These are phyloP conservation scores for Patella ulyssiponensis DNA, from an alignment of 2,888 invertebrate species.

Conservation along the genomic window DNA sequence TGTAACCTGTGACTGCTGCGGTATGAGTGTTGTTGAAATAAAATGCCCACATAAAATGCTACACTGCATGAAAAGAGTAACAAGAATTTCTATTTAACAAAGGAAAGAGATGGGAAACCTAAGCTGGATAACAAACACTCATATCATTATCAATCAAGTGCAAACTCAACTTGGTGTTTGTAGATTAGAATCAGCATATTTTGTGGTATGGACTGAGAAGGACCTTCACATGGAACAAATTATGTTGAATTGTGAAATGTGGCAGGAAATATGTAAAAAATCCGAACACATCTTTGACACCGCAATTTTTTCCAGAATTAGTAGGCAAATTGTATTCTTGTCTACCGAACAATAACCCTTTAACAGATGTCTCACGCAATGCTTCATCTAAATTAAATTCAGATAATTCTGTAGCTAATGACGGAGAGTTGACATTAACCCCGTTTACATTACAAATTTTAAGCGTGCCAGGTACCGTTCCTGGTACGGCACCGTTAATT, in stretches of 20 bases:
- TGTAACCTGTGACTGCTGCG: slow-evolving; percentile 29
- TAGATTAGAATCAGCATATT: background rate
- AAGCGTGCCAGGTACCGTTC: too few species aligned
- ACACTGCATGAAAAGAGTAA: background rate
- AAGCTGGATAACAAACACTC: background rate
- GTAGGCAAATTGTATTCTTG: slow-evolving; percentile 34
- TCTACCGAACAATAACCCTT: too few species aligned
- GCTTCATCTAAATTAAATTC: too few species aligned
- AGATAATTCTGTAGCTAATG: too few species aligned
- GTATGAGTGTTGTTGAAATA: slow-evolving; percentile 19
- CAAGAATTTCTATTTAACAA: too few species aligned
- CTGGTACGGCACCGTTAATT: too few species aligned
- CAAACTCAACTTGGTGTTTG: slow-evolving; percentile 10
- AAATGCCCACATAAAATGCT: slow-evolving; percentile 25
- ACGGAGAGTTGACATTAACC: too few species aligned
- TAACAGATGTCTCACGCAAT: too few species aligned
- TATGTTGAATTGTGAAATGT: background rate
- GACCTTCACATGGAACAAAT: too few species aligned
- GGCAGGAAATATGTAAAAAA: slow-evolving; percentile 16
- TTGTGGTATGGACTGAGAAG: slow-evolving; percentile 17
- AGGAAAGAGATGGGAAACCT: background rate
- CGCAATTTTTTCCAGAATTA: slow-evolving; percentile 30
- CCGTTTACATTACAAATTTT: too few species aligned
- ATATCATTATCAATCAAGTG: slow-evolving; percentile 11
- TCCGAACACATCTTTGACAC: slow-evolving; percentile 15